These are phyloP conservation scores for Brachionus plicatilis DNA, from an alignment of 1,140 invertebrate genomes.

Conservation along the genomic window DNA sequence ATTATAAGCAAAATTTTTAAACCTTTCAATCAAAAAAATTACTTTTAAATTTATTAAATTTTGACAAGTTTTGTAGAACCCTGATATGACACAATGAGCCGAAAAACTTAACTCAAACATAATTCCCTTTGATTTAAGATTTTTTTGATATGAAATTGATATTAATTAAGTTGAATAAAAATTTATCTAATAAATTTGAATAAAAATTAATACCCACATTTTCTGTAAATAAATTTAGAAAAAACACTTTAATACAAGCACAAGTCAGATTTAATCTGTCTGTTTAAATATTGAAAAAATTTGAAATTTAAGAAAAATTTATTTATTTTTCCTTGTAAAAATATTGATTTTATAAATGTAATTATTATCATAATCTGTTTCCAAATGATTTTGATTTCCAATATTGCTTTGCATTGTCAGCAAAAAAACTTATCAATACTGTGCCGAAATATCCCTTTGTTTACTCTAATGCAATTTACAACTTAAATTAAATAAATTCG, in stretches of 20 bases:
- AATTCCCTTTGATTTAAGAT: not conserved
- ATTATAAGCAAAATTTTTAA: not conserved
- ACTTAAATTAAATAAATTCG: not conserved
- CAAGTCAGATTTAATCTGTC: not conserved
- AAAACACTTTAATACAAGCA: not conserved
- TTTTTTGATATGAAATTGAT: not conserved
- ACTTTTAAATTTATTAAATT: not conserved
- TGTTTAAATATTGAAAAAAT: not conserved
- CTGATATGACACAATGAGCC: not conserved
- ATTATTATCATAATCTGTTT: not conserved
- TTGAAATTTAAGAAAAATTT: not conserved
- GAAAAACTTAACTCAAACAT: not conserved
- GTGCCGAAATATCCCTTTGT: not conserved
- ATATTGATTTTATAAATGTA: not conserved
- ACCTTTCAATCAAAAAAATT: not conserved
- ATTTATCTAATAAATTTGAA: not conserved
- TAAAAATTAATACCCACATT: not conserved
- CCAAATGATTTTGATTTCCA: not conserved
- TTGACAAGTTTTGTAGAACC: not conserved
- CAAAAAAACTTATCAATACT: not conserved
- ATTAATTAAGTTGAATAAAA: not conserved
- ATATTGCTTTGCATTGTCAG: not conserved
- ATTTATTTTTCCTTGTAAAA: not conserved
- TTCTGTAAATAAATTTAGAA: not conserved
- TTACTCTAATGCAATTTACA: not conserved